Percentiles rank a stretch among this genome's conserved stretches.
Conservation (phyloP, 1,140 invertebrate genomes). For the Ceratoteleas bidentatus region DNA sequence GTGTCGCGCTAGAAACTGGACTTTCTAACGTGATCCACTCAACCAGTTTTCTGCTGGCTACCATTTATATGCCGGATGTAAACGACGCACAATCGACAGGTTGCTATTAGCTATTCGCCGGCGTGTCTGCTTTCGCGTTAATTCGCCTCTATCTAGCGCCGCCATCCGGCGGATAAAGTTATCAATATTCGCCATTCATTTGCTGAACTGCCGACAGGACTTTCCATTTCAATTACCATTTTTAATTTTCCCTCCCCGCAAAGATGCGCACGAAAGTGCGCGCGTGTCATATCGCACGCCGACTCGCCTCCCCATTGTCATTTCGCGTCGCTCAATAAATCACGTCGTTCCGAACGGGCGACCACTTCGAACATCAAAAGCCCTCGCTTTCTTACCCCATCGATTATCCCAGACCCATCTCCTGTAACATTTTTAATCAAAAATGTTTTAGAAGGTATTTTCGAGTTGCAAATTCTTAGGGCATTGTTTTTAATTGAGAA, state of each 20-base stretch:
- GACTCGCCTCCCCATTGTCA: conserved; percentile 16
- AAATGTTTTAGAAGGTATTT: too few species aligned
- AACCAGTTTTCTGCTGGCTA: conserved; percentile 64
- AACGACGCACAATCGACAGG: conserved; percentile 52
- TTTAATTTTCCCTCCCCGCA: conserved; percentile 1
- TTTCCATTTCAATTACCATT: conserved; percentile 28
- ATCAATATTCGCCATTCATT: conserved; percentile 28
- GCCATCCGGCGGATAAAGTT: conserved; percentile 14
- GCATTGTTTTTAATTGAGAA: too few species aligned
- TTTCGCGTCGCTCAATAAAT: conserved; percentile 31
- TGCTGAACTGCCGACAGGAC: not conserved
- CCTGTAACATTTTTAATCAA: too few species aligned
- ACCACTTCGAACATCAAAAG: conserved; percentile 17
- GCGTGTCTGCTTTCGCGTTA: conserved; percentile 16
- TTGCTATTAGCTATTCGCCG: conserved; percentile 54
- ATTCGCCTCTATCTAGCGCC: conserved; percentile 27
- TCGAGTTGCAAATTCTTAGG: too few species aligned
- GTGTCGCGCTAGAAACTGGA: conserved; percentile 60
- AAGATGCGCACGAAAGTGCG: conserved; percentile 28
- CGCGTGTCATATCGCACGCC: conserved; percentile 13
- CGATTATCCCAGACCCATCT: too few species aligned
- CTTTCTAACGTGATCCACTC: conserved; percentile 66
- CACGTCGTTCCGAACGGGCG: conserved; percentile 7
- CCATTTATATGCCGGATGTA: conserved; percentile 45
- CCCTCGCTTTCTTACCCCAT: conserved; percentile 10